phyloP scores from a whole-genome alignment of 2,888 invertebrate genomes.

The Meteorus cinctellus region DNA sequence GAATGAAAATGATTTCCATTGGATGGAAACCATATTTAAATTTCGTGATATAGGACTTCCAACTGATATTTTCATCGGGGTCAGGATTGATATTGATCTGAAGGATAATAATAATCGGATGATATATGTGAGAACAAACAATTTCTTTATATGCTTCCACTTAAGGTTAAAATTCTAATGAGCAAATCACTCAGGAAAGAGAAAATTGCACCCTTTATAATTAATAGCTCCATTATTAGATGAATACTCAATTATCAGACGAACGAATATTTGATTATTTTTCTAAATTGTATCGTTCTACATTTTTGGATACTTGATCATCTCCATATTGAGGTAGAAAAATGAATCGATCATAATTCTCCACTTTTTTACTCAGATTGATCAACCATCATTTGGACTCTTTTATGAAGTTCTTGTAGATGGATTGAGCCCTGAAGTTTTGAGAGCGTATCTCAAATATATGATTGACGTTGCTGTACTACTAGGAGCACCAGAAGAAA shows the following conservation, averaged over 20 bases:
- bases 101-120: constrained; percentile 90
- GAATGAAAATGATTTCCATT: constrained; percentile 83
- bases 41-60: constrained; percentile 88
- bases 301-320: too few species aligned
- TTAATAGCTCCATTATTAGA: too few species aligned
- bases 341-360: too few species aligned
- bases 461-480: constrained; percentile 89
- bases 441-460: constrained; percentile 83
- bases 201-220: too few species aligned
- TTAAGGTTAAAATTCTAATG: too few species aligned
- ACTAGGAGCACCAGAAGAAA: constrained; percentile 83
- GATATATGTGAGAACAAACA: constrained; percentile 82
- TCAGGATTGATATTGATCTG: constrained; percentile 90
- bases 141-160: too few species aligned
- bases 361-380: constrained; percentile 78
- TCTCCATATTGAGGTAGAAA: too few species aligned
- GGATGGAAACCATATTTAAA: constrained; percentile 88
- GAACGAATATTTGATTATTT: too few species aligned
- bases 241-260: too few species aligned
- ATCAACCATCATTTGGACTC: constrained; percentile 81
- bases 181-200: too few species aligned
- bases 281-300: too few species aligned
- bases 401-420: constrained; percentile 82
- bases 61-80: constrained; percentile 91
- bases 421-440: too few species aligned